Percentiles rank a stretch among this genome's conserved stretches.
Evolutionary conservation across 1,140 invertebrate genomes (phyloP).

Genomic region (Tribolium madens): DNA sequence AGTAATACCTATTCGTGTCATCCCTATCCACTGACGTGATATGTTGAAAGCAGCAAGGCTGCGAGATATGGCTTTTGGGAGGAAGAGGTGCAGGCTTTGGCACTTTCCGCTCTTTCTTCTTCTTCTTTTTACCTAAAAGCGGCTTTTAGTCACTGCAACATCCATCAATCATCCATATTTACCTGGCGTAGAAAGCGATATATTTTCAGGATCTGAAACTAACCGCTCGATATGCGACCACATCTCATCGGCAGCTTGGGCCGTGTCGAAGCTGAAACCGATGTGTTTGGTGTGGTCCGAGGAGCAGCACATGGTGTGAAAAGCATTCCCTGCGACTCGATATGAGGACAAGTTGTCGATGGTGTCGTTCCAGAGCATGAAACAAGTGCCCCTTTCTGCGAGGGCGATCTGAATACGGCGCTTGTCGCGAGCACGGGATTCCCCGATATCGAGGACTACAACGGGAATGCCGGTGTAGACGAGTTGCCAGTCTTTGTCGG

Average conservation of each 20-base stretch:
- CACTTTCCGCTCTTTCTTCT: slow-evolving; percentile 70
- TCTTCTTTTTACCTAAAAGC: slow-evolving; percentile 66
- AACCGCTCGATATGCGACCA: slow-evolving; percentile 77
- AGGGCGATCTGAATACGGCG: slow-evolving; percentile 81
- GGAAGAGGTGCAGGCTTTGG: slow-evolving; percentile 72
- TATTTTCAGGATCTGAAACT: slow-evolving; percentile 84
- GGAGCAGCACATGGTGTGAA: slow-evolving; percentile 87
- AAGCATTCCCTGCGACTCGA: slow-evolving; percentile 75
- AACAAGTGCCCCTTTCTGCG: slow-evolving; percentile 86
- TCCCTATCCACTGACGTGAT: slow-evolving; percentile 82
- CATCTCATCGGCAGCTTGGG: slow-evolving; percentile 79
- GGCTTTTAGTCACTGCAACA: not conserved
- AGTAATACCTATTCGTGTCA: slow-evolving; percentile 76
- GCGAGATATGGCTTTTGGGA: slow-evolving; percentile 85
- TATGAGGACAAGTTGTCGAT: slow-evolving; percentile 80
- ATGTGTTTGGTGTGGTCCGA: slow-evolving; percentile 74
- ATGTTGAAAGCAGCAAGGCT: slow-evolving; percentile 89
- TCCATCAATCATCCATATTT: slow-evolving; percentile 57
- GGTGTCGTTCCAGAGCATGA: slow-evolving; percentile 87
- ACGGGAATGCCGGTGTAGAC: slow-evolving; percentile 86
- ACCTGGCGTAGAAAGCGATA: slow-evolving; percentile 78
- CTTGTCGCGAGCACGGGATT: slow-evolving; percentile 77
- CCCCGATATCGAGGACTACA: slow-evolving; percentile 82
- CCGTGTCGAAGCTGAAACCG: slow-evolving; percentile 83
- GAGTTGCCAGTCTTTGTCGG: slow-evolving; percentile 77